phyloP scores from a whole-genome alignment of 2,797 vertebrate species.

The Anas georgica region DNA sequence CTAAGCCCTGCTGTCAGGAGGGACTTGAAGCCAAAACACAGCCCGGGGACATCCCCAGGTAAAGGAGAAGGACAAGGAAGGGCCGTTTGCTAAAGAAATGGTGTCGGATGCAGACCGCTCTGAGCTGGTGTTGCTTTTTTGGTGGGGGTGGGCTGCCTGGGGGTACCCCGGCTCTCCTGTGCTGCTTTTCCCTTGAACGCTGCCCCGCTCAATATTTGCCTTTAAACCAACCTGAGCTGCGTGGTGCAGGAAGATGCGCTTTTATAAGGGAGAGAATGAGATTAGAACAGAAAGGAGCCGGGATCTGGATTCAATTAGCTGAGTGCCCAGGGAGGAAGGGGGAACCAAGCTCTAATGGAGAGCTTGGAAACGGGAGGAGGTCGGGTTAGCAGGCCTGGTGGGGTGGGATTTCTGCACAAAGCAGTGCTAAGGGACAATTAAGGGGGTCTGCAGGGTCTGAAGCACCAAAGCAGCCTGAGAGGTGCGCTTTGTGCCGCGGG shows the following conservation, averaged over 20 bases:
- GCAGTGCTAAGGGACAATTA: neutral
- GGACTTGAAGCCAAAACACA: accelerated
- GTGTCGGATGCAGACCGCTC: accelerated
- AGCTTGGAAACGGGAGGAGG: neutral
- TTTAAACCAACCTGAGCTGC: neutral
- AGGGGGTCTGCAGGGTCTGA: neutral
- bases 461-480: neutral
- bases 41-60: neutral
- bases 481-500: neutral
- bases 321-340: neutral
- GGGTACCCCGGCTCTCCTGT: neutral
- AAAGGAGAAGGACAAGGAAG: neutral
- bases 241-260: neutral
- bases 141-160: neutral
- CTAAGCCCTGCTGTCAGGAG: neutral
- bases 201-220: neutral
- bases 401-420: neutral
- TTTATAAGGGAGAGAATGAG: neutral
- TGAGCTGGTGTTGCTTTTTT: neutral
- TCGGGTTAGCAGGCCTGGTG: neutral
- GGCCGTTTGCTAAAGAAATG: neutral
- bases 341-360: neutral
- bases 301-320: neutral
- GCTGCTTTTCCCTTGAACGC: neutral
- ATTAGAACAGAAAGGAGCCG: neutral